Evolutionary conservation across 2,888 invertebrate species (phyloP).

Genomic region (Galerucella pusilla): DNA sequence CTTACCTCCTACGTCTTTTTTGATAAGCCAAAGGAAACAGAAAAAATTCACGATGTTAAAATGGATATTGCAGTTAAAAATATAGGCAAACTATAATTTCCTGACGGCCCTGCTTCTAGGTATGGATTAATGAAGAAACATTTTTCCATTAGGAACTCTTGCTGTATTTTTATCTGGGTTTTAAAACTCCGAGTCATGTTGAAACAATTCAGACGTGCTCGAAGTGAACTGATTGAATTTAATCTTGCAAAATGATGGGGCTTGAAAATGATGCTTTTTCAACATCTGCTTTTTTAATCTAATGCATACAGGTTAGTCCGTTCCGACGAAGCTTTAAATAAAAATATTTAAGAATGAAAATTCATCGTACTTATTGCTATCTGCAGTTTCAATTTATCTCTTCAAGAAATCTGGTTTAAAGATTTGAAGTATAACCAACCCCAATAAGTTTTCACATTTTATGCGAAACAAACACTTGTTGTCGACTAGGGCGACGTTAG

Average conservation of each 20-base stretch:
- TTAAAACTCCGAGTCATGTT: slow-evolving; percentile 40
- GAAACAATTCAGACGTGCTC: slow-evolving; percentile 38
- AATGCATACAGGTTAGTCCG: background rate
- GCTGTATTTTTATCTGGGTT: slow-evolving; percentile 39
- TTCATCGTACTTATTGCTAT: too few relatives aligned
- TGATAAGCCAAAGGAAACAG: background rate
- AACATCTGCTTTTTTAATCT: slow-evolving; percentile 22
- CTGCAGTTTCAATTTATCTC: too few relatives aligned
- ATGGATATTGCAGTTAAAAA: background rate
- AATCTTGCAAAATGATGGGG: slow-evolving; percentile 38
- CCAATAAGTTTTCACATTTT: slow-evolving; percentile 5
- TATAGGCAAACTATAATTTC: background rate
- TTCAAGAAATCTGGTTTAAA: background rate
- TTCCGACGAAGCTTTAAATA: background rate
- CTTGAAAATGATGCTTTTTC: slow-evolving; percentile 35
- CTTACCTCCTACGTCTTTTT: background rate
- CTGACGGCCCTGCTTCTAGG: slow-evolving; percentile 9
- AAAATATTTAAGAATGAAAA: too few relatives aligned
- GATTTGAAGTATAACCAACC: background rate
- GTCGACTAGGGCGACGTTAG: slow-evolving; percentile 31
- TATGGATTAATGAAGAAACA: slow-evolving; percentile 38
- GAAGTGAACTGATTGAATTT: slow-evolving; percentile 33
- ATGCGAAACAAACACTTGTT: slow-evolving; percentile 31
- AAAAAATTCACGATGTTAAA: background rate
- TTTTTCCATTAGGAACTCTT: slow-evolving; percentile 39